Base-by-base conservation (phyloP, 92 coral and sea anemone species). In the Zoanthus solanderi region DNA sequence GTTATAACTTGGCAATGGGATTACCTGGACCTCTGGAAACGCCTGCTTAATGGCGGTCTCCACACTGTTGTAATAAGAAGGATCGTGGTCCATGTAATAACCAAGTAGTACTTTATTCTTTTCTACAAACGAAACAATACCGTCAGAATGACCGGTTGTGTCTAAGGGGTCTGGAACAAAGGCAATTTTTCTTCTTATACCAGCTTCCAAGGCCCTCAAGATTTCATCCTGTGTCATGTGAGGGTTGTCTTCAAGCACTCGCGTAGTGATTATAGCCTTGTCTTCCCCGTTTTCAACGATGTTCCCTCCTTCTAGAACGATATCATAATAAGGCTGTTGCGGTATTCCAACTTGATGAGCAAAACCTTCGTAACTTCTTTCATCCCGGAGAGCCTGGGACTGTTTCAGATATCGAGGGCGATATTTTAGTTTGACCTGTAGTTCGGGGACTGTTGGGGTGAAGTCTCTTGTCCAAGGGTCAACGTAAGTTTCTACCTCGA, bases 61-160 rank as follows among this genome's bases (percentile, higher is more conserved):
- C 77, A 95, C 88, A 31, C 68, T 79, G 28, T 84, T 45, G 78
- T 91, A 89, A 56, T 79, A 91, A 28, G 84, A 31, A 0, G 84
- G 84, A 60, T 79, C 84, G 44, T 79, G 84, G 3, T 79, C 84
- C 44, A 44, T 52, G 16, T 79, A 79, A 79, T 60, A 46, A 37
- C 56, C 56, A 18, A 79, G 84, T 9, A 92, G 91, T 31, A 91
- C 88, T 32, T 85, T 88, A 72, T 93, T 79, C 31, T 93, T 89
- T 48, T 93, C 98, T 3, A 95, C 93, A 66, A 95, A 95, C 42
- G 98, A 90, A 8, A 93, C 93, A 8, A 93, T 71, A 2, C 96
- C 96, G 78, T 95, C 96, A 17, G 96, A 78, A 77, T 95, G 98
- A 0, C 98, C 96, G 7, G 98, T 93, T 2, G 94, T 95, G 67